These are phyloP conservation scores for Neotoxoptera formosana DNA, from an alignment of 1,140 invertebrate species.

Conservation along the genomic window DNA sequence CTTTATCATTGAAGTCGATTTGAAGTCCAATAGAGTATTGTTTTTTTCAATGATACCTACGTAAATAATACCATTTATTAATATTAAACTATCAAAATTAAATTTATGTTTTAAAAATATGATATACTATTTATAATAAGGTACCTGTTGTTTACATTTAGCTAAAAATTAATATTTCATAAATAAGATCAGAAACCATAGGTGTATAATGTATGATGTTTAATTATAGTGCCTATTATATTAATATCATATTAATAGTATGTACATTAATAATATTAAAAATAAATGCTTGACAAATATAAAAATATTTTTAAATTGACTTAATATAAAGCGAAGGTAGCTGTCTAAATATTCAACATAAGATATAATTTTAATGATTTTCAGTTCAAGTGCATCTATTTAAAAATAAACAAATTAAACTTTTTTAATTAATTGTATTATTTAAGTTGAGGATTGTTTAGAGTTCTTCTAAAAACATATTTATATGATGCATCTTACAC, in stretches of 20 bases:
- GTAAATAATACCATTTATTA: neutral
- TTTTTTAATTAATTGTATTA: too few species aligned
- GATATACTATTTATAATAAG: neutral
- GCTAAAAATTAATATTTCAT: neutral
- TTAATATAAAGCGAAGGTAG: too few species aligned
- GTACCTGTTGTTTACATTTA: neutral
- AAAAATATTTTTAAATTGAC: too few species aligned
- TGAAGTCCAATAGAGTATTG: neutral
- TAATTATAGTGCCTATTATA: too few species aligned
- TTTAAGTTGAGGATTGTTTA: too few species aligned
- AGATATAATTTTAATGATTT: too few species aligned
- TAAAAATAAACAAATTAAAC: too few species aligned
- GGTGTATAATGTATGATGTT: neutral
- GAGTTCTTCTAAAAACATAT: neutral
- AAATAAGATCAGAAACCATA: neutral
- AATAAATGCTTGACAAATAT: too few species aligned
- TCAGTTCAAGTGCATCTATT: too few species aligned
- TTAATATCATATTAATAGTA: too few species aligned
- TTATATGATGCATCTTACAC: neutral
- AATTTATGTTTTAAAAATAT: neutral
- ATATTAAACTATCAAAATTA: neutral
- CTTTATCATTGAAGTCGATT: neutral
- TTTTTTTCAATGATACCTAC: neutral
- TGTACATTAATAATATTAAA: too few species aligned
- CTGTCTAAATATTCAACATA: too few species aligned